Evolutionary conservation across 2,797 vertebrate species (phyloP), one percentile per base, ranked within the genome.

Genomic region (Crenuchus spilurus): DNA sequence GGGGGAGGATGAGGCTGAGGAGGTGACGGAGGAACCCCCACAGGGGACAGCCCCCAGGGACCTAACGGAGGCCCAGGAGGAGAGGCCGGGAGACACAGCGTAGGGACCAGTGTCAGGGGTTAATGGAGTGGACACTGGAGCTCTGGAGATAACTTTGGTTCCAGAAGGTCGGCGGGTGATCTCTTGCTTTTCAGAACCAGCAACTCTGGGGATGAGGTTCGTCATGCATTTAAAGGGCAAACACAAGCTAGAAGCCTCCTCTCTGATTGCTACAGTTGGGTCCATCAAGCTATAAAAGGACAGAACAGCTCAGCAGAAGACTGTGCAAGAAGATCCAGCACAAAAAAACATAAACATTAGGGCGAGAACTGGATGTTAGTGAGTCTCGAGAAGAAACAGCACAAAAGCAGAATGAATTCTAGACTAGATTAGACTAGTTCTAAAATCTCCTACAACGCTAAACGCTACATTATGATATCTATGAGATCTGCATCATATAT

Each of bases 151-250:
- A 85, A 81, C 83, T 86, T 75, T 76, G 82, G 49, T 66, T 79
- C 81, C 79, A 80, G 58, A 55, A 72, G n/a, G n/a, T n/a, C 48
- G 67, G 49, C 37, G 46, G 52, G n/a, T n/a, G n/a, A n/a, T n/a
- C 37, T 49, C 44, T 28, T 76, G 67, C 85, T 86, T 81, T 84
- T 91, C 88, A 73, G 86, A 86, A 80, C 91, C 88, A 60, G 84
- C 89, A 84, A 84, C 77, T 42, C 82, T 84, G 80, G 90, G 84
- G 83, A 89, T 86, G 83, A 91, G 87, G 88, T 85, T 75, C 46
- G 85, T 72, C 82, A 92, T 88, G 87, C 91, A 92, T 78, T 91
- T 92, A 84, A 91, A 87, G 86, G 84, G 92, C 84, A 87, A 66
- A 78, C 91, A 91, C 88, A 88, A 81, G 84, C 79, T 90, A 88